Evolutionary conservation across 2,797 vertebrate species (phyloP).

Genomic region (Rhabdophis nuchalis): DNA sequence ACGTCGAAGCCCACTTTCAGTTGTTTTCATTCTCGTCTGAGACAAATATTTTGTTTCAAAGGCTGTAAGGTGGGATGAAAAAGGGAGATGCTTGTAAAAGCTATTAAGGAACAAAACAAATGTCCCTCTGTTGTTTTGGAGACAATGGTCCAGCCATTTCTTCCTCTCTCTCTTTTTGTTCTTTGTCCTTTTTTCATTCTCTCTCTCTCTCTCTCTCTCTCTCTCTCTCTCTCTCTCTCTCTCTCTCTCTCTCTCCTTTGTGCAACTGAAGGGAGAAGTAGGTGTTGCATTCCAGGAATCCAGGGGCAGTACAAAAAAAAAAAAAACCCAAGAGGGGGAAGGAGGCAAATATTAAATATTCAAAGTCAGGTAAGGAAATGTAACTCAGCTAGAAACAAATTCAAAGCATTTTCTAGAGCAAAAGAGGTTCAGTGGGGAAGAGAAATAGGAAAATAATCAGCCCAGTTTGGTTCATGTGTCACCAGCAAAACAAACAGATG

Average conservation of each 20-base stretch:
- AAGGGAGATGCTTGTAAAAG: background rate
- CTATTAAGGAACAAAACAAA: background rate
- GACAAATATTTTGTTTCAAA: background rate
- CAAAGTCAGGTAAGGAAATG: background rate
- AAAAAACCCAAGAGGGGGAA: too few species aligned
- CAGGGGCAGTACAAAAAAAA: background rate
- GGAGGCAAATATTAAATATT: background rate
- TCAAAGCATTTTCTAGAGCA: background rate
- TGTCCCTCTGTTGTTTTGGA: background rate
- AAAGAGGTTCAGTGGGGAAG: background rate
- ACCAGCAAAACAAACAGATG: background rate
- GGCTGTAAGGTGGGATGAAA: background rate
- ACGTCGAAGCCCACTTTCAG: background rate
- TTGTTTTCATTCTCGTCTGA: background rate
- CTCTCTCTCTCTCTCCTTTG: background rate
- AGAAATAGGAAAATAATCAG: background rate
- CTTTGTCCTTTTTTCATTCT: too few species aligned
- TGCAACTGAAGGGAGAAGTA: background rate
- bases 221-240: background rate
- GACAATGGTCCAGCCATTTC: slow-evolving; percentile 1
- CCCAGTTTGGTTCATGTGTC: background rate
- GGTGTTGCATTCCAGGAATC: background rate
- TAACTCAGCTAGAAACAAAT: background rate
- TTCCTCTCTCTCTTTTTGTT: too few species aligned
- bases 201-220: too few species aligned